Conservation (phyloP, 2,797 vertebrate species). For the Threskiornis aethiopicus region DNA sequence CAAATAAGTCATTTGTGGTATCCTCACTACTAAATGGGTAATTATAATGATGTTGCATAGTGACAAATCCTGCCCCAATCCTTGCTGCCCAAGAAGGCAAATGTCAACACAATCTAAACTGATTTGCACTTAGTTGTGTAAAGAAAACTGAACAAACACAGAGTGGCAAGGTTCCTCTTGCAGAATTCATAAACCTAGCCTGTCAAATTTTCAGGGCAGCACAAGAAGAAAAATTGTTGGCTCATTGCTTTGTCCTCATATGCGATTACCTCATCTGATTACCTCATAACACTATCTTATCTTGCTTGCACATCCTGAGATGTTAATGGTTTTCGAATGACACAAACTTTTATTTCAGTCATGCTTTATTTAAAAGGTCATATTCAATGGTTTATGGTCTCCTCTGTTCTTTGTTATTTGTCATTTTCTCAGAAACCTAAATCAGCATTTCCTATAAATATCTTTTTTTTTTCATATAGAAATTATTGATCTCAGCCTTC, state of each 20-base stretch:
- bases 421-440: background rate
- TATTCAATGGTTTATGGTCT: background rate
- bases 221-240: background rate
- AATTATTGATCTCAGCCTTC: background rate
- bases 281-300: background rate
- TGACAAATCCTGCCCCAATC: background rate
- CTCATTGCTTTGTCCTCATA: background rate
- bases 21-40: background rate
- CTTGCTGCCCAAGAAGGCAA: background rate
- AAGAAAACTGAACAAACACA: background rate
- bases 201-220: background rate
- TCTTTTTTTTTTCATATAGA: background rate
- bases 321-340: background rate
- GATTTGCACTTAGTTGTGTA: background rate
- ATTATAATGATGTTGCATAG: background rate
- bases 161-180: background rate
- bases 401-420: background rate
- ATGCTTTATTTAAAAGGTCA: background rate
- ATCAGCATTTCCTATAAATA: background rate
- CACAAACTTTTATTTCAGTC: background rate
- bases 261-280: slow-evolving; percentile 1
- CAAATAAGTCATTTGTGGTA: background rate
- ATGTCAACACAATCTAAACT: background rate
- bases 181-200: background rate
- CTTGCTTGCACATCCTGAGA: background rate